Evolutionary conservation across 2,888 invertebrate species (phyloP), one percentile per base, ranked within the genome.

Genomic region (Amblyjoppa fuscipennis): DNA sequence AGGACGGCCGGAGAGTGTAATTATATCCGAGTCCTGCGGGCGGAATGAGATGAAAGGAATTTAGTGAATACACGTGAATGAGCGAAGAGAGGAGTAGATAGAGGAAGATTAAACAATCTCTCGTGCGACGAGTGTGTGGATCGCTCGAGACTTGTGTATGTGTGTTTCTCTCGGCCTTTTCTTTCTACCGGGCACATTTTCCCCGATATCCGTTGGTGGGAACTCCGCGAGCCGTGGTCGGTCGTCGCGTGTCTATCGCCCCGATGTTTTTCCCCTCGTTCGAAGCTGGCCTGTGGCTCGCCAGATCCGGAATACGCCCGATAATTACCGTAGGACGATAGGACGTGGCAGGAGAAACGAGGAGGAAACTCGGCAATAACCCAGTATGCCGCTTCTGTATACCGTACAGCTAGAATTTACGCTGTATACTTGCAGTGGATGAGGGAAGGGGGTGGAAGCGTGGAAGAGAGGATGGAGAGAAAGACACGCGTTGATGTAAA

Each of bases 301-400:
- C 25, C 66, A 64, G 75, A 69, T 68, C n/a, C 81, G 16, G 70
- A 68, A 69, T 76, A 71, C 79, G 75, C 79, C 82, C 85, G 82
- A 85, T 82, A 85, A 85, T 85, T 85, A 82, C 76, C 71, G 71
- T 53, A 31, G 75, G 70, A 71, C 85, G 79, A 82, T 74, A 56
- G 31, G 25, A 45, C 53, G 25, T 49, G 38, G 38, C 13, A 16
- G 74, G 49, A 70, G 64, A 79, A 79, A 82, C 78, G 68, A 71
- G 68, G 75, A 82, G 66, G 71, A 82, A 82, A 85, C 74, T 66
- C 73, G 49, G 56, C 71, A 68, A 82, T 85, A 76, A 82, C 79
- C 45, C 79, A 56, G 78, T 68, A 34, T n/a, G 28, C 45, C 68
- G 13, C 9, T 56, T 28, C 16, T 31, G 11, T n/a, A 4, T 69